Conservation (phyloP, 2,888 invertebrate genomes). For the Gryllus longicercus region DNA sequence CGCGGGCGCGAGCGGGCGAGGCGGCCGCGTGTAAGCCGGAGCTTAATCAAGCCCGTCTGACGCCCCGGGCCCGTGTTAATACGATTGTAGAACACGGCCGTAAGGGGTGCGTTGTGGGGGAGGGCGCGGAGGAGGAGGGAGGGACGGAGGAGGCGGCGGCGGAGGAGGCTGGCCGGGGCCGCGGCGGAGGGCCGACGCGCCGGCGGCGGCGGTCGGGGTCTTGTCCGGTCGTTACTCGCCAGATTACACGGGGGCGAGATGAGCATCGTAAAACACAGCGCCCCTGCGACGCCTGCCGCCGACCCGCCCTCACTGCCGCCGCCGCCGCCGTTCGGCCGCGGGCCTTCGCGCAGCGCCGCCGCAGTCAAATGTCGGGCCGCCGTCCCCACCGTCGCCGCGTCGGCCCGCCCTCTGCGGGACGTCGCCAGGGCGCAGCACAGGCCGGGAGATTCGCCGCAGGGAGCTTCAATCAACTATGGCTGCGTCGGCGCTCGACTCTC, state of each 20-base stretch:
- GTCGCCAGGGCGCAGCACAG: too few species aligned
- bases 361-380: neutral
- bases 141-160: neutral
- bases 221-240: slow-evolving; percentile 30
- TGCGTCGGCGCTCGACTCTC: too few species aligned
- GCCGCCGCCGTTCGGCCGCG: too few species aligned
- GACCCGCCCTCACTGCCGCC: neutral
- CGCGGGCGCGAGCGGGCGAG: neutral
- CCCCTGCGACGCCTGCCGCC: neutral
- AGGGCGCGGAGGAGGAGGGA: neutral
- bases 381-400: neutral
- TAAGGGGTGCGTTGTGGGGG: neutral
- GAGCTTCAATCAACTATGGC: too few species aligned
- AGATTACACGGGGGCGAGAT: slow-evolving; percentile 31
- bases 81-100: slow-evolving; percentile 6
- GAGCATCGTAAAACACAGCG: slow-evolving; percentile 31
- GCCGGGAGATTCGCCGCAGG: too few species aligned
- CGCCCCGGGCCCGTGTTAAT: neutral
- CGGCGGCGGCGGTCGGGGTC: slow-evolving; percentile 20
- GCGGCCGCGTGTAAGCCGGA: neutral
- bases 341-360: neutral
- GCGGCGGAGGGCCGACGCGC: neutral
- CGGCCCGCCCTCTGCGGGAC: too few species aligned
- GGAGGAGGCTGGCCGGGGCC: neutral
- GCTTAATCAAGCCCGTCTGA: slow-evolving; percentile 3